Evolutionary conservation across 2,113 vertebrate species (phyloP).

Genomic region (Eonycteris spelaea): DNA sequence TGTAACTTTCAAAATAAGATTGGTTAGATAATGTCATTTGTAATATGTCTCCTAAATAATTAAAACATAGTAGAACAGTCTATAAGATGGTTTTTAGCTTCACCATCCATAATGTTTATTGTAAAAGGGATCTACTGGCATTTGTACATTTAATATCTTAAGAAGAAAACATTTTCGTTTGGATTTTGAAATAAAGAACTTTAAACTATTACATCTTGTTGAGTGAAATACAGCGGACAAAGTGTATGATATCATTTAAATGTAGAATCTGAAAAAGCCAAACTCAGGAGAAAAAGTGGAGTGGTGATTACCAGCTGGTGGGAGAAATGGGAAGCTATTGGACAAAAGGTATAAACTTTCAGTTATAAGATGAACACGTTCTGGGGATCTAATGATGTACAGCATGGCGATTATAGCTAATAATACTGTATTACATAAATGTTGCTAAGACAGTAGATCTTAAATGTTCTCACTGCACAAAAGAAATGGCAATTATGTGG

Average conservation of each 20-base stretch:
- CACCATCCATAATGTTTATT: neutral
- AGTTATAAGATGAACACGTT: neutral
- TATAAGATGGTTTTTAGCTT: neutral
- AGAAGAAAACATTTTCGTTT: constrained; percentile 14
- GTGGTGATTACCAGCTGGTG: neutral
- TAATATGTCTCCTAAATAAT: constrained; percentile 30
- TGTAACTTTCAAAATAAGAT: constrained; percentile 3
- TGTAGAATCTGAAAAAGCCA: neutral
- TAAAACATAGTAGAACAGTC: neutral
- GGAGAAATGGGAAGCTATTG: neutral
- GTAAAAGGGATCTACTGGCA: neutral
- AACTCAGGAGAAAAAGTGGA: neutral
- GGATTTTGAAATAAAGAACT: neutral
- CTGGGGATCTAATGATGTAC: neutral
- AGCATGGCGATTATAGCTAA: neutral
- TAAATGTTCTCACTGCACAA: neutral
- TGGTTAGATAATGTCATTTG: neutral
- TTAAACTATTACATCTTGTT: neutral
- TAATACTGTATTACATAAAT: neutral
- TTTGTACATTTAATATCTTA: neutral
- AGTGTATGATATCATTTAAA: neutral
- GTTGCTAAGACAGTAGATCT: neutral
- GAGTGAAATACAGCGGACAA: neutral
- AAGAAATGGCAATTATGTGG: neutral
- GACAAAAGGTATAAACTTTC: neutral